These are phyloP conservation scores for Odontamblyopus lacepedii DNA, from an alignment of 2,797 vertebrate genomes.

Conservation along the genomic window DNA sequence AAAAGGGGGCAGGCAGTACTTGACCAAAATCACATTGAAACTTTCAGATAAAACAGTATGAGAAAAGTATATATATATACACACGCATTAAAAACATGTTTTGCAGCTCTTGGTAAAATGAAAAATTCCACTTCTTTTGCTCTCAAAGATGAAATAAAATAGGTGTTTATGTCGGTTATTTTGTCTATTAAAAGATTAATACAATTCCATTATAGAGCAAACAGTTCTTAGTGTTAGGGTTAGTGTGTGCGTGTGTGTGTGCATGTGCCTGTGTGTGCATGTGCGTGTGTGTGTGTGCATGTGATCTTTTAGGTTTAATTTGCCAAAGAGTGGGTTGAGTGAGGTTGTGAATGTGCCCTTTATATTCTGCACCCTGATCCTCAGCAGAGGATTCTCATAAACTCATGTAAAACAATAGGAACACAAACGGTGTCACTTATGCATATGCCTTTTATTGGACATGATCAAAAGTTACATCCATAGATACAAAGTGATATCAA, in stretches of 20 bases:
- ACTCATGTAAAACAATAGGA: slow-evolving; percentile 47
- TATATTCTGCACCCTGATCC: neutral
- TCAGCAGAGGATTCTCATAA: slow-evolving; percentile 7
- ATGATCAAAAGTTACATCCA: slow-evolving; percentile 51
- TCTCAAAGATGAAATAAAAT: too few species aligned
- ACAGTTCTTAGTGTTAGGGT: neutral
- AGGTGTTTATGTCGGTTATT: too few species aligned
- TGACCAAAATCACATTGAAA: slow-evolving; percentile 39
- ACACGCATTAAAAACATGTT: too few species aligned
- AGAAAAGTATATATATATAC: neutral
- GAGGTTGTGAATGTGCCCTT: neutral
- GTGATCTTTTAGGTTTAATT: too few species aligned
- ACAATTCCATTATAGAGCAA: neutral
- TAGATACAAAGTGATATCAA: slow-evolving; percentile 59
- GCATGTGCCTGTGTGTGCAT: neutral
- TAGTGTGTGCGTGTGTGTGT: too few species aligned
- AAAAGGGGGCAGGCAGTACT: slow-evolving; percentile 33
- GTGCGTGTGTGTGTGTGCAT: neutral
- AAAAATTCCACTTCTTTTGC: too few species aligned
- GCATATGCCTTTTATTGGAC: slow-evolving; percentile 69
- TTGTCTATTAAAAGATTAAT: too few species aligned
- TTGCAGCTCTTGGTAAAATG: neutral
- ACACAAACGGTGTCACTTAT: slow-evolving; percentile 62
- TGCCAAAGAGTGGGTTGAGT: neutral
- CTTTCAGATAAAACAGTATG: slow-evolving; percentile 32